Evolutionary conservation across 2,113 vertebrate genomes (phyloP).

Genomic region (Platanista minor): DNA sequence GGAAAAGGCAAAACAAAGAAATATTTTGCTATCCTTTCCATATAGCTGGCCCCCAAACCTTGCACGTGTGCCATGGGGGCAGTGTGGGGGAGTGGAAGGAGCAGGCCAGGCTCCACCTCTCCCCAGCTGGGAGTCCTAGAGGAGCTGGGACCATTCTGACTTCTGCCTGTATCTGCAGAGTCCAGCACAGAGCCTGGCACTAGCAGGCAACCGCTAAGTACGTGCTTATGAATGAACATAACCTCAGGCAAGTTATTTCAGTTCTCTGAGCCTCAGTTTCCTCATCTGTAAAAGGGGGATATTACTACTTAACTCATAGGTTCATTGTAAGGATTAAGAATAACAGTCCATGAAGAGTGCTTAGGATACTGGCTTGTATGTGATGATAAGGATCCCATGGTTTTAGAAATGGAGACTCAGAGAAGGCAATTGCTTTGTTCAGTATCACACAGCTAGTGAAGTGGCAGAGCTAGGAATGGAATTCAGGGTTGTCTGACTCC

Average conservation of each 20-base stretch:
- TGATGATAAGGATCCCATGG: neutral
- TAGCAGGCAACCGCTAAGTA: neutral
- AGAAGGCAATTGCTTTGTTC: neutral
- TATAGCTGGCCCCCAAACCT: neutral
- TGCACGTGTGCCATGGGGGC: neutral
- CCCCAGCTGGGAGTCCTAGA: neutral
- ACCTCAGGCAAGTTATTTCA: neutral
- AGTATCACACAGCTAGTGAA: neutral
- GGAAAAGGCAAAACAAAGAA: neutral
- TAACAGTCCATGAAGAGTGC: neutral
- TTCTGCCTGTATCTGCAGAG: neutral
- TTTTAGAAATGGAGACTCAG: neutral
- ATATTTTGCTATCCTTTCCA: neutral
- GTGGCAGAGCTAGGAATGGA: neutral
- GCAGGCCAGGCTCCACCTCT: neutral
- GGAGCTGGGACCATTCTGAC: neutral
- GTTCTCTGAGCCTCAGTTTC: constrained; percentile 5
- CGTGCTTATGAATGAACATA: neutral
- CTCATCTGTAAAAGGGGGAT: constrained; percentile 3
- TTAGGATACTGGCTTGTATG: neutral
- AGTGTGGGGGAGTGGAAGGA: neutral
- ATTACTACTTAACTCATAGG: neutral
- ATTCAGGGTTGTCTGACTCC: neutral
- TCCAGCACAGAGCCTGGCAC: neutral
- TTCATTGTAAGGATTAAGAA: neutral